Evolutionary conservation across 2,888 invertebrate species (phyloP), one percentile per base, ranked within the genome.

Genomic region (Dryocosmus kuriphilus): DNA sequence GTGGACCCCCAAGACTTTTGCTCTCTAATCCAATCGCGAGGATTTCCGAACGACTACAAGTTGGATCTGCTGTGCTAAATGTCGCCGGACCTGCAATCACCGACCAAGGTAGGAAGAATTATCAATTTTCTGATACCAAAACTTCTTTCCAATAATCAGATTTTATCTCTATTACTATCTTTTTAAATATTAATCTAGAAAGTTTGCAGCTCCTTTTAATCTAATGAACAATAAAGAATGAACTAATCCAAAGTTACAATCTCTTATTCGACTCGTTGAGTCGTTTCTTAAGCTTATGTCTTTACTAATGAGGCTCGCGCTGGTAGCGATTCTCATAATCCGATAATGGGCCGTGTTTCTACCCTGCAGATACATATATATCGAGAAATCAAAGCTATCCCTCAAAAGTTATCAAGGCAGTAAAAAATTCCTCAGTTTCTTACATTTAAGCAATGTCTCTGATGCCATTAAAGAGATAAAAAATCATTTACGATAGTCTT

Each of bases 1-100:
- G 96, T 88, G 95, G 96, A 87, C 96, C 97, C 19, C 98, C 98
- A 5, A 94, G 96, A 85, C 97, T 98, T 90, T 92, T 95, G 67
- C 95, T 96, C 83, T 92, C 95, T 0, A 94, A 94, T 65, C 98
- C 97, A 87, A 93, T 94, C 85, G 96, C 95, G 1, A 96, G 95
- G 86, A 94, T 98, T 14, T 94, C 95, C 82, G 96, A 97, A 92
- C 95, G 96, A 89, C 94, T 95, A 35, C 92, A 95, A 35, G 92
- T 95, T 27, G 97, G 97, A 57, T 95, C 95, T 85, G 95, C 95
- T 89, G 95, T 98, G 2, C 93, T 96, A n/a, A 95, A 95, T 90
- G 94, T 98, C 24, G 93, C 94, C 3, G 97, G 97, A 87, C 94
- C 96, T 16, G 93, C 94, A 30, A 93, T 94, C 87, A 93, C 94